Percentiles rank a stretch among this genome's conserved stretches.
These are phyloP conservation scores for Chesias legatella DNA, from an alignment of 2,888 invertebrate genomes.

Conservation along the genomic window DNA sequence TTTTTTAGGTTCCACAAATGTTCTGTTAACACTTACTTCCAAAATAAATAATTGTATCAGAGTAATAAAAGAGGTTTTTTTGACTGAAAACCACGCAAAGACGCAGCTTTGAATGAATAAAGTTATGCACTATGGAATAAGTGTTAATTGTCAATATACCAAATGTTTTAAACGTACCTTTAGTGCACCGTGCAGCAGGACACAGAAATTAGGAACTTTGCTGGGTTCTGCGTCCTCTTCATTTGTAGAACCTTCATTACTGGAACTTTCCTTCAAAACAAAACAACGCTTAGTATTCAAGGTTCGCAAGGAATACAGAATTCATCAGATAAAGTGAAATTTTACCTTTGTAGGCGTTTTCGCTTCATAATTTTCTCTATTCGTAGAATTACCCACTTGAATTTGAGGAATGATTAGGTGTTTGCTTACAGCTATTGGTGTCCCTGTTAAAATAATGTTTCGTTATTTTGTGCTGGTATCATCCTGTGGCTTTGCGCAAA, in stretches of 20 bases:
- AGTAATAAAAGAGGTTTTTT: too few species aligned
- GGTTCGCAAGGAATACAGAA: not conserved
- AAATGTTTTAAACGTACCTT: slow-evolving; percentile 85
- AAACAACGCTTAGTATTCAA: not conserved
- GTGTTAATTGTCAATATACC: not conserved
- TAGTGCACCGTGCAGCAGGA: slow-evolving; percentile 94
- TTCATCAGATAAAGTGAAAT: not conserved
- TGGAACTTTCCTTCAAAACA: slow-evolving; percentile 57
- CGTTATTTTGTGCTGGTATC: too few species aligned
- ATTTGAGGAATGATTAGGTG: slow-evolving; percentile 92
- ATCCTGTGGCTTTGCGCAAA: too few species aligned
- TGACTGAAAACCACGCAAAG: too few species aligned
- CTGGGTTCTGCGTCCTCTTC: slow-evolving; percentile 84
- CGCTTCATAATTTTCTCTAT: slow-evolving; percentile 67
- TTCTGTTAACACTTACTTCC: too few species aligned
- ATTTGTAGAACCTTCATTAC: slow-evolving; percentile 59
- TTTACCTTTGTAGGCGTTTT: slow-evolving; percentile 66
- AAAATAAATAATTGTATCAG: too few species aligned
- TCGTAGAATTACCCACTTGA: slow-evolving; percentile 57
- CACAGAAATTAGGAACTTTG: slow-evolving; percentile 93
- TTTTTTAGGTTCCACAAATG: too few species aligned
- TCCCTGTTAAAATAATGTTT: slow-evolving; percentile 73
- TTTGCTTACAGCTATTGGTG: slow-evolving; percentile 94
- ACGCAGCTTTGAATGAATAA: too few species aligned
- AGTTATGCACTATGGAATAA: too few species aligned